Base-by-base conservation (phyloP, 2,888 invertebrate species). In the Tetrapedia diversipes region DNA sequence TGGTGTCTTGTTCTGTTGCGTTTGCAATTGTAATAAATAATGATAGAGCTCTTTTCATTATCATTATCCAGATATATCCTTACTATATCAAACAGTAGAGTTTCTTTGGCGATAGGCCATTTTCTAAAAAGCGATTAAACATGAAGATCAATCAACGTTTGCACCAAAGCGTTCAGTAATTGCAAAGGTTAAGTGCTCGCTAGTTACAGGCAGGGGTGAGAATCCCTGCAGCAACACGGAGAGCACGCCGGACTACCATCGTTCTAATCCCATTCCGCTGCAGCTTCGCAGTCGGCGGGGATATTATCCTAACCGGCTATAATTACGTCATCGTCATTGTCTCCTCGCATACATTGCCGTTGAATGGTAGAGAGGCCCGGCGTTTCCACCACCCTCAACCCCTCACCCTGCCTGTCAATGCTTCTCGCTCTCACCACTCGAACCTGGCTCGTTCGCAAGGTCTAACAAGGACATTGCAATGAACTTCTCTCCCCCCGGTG, bases 321-420 rank as follows among this genome's bases (percentile, higher is more conserved):
- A 89, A 90, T 90, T 90, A 89, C 86, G 86, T 89, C 88, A 89
- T 88, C 87, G 87, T 89, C 89, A 90, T 90, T 90, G 89, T 89
- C 87, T 86, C 69, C 82, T 78, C 68, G 69, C 72, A 78, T 83
- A 76, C 83, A 84, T 83, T 70, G 66, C 66, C 66, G 34, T 43
- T 81, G 83, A 83, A 86, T 84, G 80, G 78, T 56, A 54, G 59
- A 72, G 76, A 45, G n/a, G 49, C 29, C 71, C 64, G 32, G 70
- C 73, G 60, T 61, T 51, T 49, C 65, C 41, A 64, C 60, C 56
- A 29, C 19, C 14, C n/a, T 4, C 19, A 32, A 45, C 29, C 29
- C 43, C 41, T 11, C 27, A 14, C 39, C 22, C 32, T 7, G 19
- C 57, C 11, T 10, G 11, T 27, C 27, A n/a, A 32, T 0, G 39